phyloP scores from a whole-genome alignment of 1,140 invertebrate genomes.

The Campoletis sonorensis region DNA sequence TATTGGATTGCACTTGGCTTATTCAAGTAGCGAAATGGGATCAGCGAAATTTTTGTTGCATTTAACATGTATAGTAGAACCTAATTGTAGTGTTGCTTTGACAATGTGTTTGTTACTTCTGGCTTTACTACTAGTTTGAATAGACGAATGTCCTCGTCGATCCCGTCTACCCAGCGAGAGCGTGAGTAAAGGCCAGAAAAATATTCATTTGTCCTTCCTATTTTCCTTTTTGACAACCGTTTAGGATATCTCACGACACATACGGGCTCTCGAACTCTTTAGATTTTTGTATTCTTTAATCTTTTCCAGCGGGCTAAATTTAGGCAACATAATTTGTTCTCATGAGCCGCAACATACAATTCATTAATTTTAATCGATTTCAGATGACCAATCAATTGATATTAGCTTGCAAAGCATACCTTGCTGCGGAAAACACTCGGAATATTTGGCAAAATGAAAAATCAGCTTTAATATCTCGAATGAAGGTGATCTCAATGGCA shows the following conservation, averaged over 20 bases:
- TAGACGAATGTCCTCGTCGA: not conserved
- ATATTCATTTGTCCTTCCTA: too few relatives aligned
- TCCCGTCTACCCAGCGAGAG: too few relatives aligned
- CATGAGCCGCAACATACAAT: too few relatives aligned
- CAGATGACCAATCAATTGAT: constrained; percentile 72
- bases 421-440: constrained; percentile 78
- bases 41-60: constrained; percentile 2
- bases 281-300: too few relatives aligned
- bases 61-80: not conserved
- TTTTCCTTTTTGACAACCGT: too few relatives aligned
- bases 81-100: not conserved
- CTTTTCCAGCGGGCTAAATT: too few relatives aligned
- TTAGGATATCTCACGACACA: too few relatives aligned
- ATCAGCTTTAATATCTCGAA: constrained; percentile 81
- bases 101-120: not conserved
- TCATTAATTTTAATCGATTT: too few relatives aligned
- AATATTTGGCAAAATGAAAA: constrained; percentile 85
- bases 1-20: constrained; percentile 10
- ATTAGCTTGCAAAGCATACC: constrained; percentile 82
- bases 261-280: too few relatives aligned
- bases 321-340: too few relatives aligned
- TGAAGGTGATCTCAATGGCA: constrained; percentile 77
- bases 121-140: constrained; percentile 2
- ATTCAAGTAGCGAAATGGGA: not conserved
- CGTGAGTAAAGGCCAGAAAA: too few relatives aligned